Conservation (phyloP, 2,888 invertebrate species). For the Orgyia antiqua region DNA sequence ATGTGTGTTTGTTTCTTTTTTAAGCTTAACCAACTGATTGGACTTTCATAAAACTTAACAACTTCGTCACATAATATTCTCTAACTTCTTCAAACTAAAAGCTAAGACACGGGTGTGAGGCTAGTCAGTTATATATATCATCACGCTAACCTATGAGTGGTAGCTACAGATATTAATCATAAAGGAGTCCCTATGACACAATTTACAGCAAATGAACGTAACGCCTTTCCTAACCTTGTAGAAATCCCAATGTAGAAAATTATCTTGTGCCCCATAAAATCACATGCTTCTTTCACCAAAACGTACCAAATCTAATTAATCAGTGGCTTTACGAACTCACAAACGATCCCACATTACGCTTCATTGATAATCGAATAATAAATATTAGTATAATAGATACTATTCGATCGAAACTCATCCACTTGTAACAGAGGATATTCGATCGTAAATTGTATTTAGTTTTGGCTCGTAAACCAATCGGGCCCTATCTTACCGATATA, state of each 20-base stretch:
- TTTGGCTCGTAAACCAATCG: slow-evolving; percentile 29
- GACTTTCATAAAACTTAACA: too few relatives aligned
- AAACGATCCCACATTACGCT: slow-evolving; percentile 29
- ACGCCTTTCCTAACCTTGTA: neutral
- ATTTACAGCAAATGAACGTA: neutral
- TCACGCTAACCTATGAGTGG: too few relatives aligned
- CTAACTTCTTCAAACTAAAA: too few relatives aligned
- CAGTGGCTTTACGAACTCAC: slow-evolving; percentile 12
- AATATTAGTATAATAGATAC: slow-evolving; percentile 25
- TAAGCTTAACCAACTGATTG: too few relatives aligned
- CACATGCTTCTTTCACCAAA: slow-evolving; percentile 1
- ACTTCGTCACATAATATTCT: too few relatives aligned
- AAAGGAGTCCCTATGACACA: neutral
- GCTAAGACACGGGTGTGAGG: too few relatives aligned
- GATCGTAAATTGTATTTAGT: slow-evolving; percentile 27
- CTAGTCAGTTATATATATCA: too few relatives aligned
- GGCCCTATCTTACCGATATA: slow-evolving; percentile 12
- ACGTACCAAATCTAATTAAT: slow-evolving; percentile 6
- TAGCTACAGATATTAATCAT: too few relatives aligned
- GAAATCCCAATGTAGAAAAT: neutral
- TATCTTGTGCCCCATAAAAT: neutral
- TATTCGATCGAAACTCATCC: slow-evolving; percentile 24
- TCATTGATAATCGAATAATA: slow-evolving; percentile 25
- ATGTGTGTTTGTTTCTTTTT: too few relatives aligned
- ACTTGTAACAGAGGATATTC: slow-evolving; percentile 26